Conservation (phyloP, 2,797 vertebrate species). For the Leucoraja ocellata region DNA sequence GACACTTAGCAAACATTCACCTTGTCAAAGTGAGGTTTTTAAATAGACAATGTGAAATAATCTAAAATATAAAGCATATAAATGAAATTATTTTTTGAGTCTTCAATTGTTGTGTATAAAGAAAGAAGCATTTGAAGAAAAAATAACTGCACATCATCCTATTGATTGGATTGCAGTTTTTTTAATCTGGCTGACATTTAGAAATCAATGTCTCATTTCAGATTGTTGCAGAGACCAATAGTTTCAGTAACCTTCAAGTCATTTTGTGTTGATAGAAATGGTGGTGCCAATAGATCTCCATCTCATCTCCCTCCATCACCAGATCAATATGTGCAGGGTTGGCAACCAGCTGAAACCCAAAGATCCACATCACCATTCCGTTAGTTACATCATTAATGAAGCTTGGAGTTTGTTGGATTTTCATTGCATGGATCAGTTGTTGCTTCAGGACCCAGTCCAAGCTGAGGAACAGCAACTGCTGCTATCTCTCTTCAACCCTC, state of each 20-base stretch:
- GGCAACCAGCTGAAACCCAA: neutral
- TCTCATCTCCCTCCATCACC: neutral
- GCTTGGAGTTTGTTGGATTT: no score
- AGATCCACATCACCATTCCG: neutral
- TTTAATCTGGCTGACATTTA: slow-evolving; percentile 65
- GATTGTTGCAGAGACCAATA: slow-evolving; percentile 57
- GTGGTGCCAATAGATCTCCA: neutral
- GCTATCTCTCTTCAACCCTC: no score
- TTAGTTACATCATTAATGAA: no score
- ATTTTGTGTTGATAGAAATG: slow-evolving; percentile 69
- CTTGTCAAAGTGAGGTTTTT: neutral
- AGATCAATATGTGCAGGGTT: neutral
- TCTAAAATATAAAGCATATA: neutral
- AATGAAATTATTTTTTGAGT: neutral
- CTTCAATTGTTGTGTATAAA: neutral
- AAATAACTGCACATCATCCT: neutral
- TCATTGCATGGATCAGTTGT: no score
- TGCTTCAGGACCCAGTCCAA: no score
- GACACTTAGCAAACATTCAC: no score
- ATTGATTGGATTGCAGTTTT: slow-evolving; percentile 50
- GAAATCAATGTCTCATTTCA: slow-evolving; percentile 65
- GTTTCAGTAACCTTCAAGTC: slow-evolving; percentile 59
- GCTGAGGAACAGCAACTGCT: no score
- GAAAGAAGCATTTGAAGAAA: neutral
- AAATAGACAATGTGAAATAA: neutral